Evolutionary conservation across 1,140 invertebrate genomes (phyloP), one percentile per base, ranked within the genome.

Genomic region (Nephila pilipes): DNA sequence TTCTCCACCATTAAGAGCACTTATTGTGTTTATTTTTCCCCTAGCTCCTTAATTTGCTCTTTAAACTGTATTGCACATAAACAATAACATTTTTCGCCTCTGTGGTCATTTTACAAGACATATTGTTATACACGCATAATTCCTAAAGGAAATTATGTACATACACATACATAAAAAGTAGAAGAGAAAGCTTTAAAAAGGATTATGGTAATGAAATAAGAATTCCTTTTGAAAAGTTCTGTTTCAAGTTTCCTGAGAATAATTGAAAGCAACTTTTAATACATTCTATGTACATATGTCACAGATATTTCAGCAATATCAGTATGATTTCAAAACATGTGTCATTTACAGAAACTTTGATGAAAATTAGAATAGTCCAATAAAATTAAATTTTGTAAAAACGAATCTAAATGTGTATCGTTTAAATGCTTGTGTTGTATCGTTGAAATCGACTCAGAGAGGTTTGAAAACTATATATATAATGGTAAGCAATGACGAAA

Each of bases 1-100:
- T 83, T 83, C 80, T 46, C 54, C 54, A 22, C 80, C 54, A 83
- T 55, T 83, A 54, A 83, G 54, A 83, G 36, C 38, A 32, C 69
- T 75, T 75, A 75, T 75, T 75, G 29, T 32, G 69, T 75, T 75
- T 75, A 75, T 75, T 75, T 75, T 36, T 32, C 58, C 57, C 46
- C 63, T 25, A 65, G 25, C 63, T n/a, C 63, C 25, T n/a, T 65
- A 29, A n/a, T 32, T 32, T 18, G 29, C 16, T 32, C 69, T 75
- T 75, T 75, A 75, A 75, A 75, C 69, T 16, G 12, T 4, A 75
- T 75, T 32, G 18, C 69, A 75, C 29, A 25, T 75, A 16, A 75
- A 29, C 29, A 36, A 75, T 32, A 18, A 29, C 29, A 18, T 75
- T 75, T 75, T 29, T 25, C 69, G 29, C 69, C 32, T 75, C 12